Base-by-base conservation (phyloP, 1,140 invertebrate genomes). In the Heliconius himera region DNA sequence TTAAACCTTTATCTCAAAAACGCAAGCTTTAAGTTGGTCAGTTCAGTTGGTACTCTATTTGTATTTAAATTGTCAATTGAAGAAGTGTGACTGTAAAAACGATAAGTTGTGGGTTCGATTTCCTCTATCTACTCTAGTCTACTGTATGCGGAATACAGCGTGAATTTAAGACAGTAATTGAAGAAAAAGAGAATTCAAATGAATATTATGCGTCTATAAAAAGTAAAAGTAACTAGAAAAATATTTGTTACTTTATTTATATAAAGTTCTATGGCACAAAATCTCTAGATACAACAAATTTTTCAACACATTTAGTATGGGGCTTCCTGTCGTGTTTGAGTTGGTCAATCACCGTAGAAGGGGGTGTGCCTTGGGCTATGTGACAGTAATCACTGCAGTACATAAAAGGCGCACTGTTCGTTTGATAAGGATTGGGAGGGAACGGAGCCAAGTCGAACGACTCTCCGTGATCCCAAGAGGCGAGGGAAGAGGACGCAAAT, bases 321-420 rank as follows among this genome's bases (percentile, higher is more conserved):
- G 86, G 80, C 46, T 83, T 84, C 70, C 84, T 78, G 2, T 85
- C 36, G 16, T 87, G 87, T 18, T 78, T 82, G 8, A 89, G 74
- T 75, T 93, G 91, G 29, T 94, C 93, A 0, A 94, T 87, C 8
- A 90, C 91, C 0, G 83, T 88, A 46, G 85, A 89, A 0, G 92
- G 90, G 1, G 89, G 85, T 0, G 92, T 92, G 8, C 93, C 91
- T 73, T 91, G 89, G 11, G 88, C 82, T 8, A 93, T 88, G 66
- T 92, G 91, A 56, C 93, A 93, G 54, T 94, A 94, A 73, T 94
- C 93, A 73, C 90, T 93, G 75, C 93, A 93, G 78, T 94, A 94
- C 93, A 94, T 94, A 73, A 92, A 92, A 1, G 93, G 93, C 0
- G 93, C 89, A 8, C 91, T 89, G 79, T 91, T 90, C 1, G 93